Percentiles rank a stretch among this genome's conserved stretches.
Evolutionary conservation across 2,113 vertebrate species (phyloP).

Genomic region (Elgaria multicarinata): DNA sequence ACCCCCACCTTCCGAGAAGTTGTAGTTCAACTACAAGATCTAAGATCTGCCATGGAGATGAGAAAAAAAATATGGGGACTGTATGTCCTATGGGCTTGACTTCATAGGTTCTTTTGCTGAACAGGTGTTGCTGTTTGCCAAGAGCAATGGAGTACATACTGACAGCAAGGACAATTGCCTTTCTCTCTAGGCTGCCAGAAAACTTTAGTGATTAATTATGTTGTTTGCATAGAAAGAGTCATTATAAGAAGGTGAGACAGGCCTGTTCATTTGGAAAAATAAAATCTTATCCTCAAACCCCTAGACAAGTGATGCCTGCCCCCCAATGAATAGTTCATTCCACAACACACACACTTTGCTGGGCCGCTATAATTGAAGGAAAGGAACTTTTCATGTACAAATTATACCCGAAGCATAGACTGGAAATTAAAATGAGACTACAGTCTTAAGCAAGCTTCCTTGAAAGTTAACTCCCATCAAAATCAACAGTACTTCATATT

Average conservation of each 20-base stretch:
- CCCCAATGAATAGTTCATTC: neutral
- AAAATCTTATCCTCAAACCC: neutral
- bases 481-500: neutral
- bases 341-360: neutral
- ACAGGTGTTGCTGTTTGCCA: neutral
- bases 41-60: neutral
- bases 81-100: conserved; percentile 1
- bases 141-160: neutral
- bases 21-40: conserved; percentile 15
- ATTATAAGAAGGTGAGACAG: neutral
- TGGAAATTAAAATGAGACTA: neutral
- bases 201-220: neutral
- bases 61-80: neutral
- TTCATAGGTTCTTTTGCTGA: neutral
- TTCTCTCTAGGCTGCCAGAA: neutral
- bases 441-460: neutral
- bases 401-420: neutral
- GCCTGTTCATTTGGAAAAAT: conserved; percentile 2
- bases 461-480: neutral
- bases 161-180: accelerated
- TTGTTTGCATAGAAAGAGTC: neutral
- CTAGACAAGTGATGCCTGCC: neutral
- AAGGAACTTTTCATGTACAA: neutral
- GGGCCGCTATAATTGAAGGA: neutral
- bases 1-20: neutral